A percentile compares a stretch with the other conserved stretches of the same genome.
Conservation (phyloP, 2,113 vertebrate genomes). For the Alligator mississippiensis region DNA sequence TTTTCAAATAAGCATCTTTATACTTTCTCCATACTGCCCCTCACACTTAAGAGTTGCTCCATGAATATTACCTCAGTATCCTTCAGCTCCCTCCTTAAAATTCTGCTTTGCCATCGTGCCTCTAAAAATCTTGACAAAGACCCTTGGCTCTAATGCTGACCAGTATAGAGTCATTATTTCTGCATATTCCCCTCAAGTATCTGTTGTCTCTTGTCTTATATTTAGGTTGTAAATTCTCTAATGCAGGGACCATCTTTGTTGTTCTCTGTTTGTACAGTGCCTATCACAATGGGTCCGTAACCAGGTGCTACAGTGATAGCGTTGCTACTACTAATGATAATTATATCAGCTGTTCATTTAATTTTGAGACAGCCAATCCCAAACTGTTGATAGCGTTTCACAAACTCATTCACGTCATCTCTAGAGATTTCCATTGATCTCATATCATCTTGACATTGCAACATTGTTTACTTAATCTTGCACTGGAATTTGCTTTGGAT, state of each 20-base stretch:
- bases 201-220: background rate
- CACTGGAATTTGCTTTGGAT: slow-evolving; percentile 46
- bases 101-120: background rate
- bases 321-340: background rate
- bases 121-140: background rate
- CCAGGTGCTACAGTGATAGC: background rate
- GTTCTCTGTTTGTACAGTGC: background rate
- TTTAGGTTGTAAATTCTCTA: background rate
- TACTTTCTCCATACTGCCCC: background rate
- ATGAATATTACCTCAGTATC: background rate
- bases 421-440: slow-evolving; percentile 20
- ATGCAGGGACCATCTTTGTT: background rate
- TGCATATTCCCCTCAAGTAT: background rate
- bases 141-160: background rate
- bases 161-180: background rate
- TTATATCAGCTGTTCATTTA: background rate
- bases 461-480: slow-evolving; percentile 53
- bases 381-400: background rate
- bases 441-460: slow-evolving; percentile 26
- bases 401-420: slow-evolving; percentile 15
- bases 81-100: background rate
- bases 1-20: background rate
- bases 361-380: background rate
- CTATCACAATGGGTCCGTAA: background rate
- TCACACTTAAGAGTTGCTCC: rapidly evolving